A percentile compares a stretch with the other conserved stretches of the same genome.
phyloP scores from a whole-genome alignment of 2,797 vertebrate species.

The Pitangus sulphuratus region DNA sequence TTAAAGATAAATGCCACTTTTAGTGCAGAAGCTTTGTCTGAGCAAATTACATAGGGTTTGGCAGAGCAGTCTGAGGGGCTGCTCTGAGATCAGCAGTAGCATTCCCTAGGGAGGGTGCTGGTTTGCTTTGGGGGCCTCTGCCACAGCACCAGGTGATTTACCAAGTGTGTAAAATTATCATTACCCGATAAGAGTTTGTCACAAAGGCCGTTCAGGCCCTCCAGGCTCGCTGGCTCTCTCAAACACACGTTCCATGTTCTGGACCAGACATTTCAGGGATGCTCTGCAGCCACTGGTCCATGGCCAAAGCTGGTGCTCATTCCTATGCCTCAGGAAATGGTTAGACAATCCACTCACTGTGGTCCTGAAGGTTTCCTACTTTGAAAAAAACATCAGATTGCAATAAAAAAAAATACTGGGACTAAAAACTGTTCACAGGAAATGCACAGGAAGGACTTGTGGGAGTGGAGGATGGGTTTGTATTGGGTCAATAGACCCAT shows the following conservation, averaged over 20 bases:
- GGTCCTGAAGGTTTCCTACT: background rate
- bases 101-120: background rate
- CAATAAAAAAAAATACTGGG: background rate
- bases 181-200: background rate
- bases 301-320: background rate
- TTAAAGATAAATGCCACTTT: slow-evolving; percentile 48
- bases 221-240: background rate
- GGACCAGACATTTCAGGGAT: background rate
- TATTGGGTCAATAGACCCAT: background rate
- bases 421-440: background rate
- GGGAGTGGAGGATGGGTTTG: background rate
- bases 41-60: background rate
- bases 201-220: background rate
- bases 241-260: background rate
- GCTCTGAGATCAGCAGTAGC: background rate
- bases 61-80: background rate
- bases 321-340: background rate
- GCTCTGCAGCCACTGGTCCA: background rate
- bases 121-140: background rate
- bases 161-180: background rate
- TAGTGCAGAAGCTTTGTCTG: background rate
- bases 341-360: background rate
- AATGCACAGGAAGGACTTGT: background rate
- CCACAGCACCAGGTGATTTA: background rate
- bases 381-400: background rate